Percentiles rank a stretch among this genome's conserved stretches.
phyloP scores from a whole-genome alignment of 53 echinoderm and acorn worm species.

The Apostichopus leukothele region DNA sequence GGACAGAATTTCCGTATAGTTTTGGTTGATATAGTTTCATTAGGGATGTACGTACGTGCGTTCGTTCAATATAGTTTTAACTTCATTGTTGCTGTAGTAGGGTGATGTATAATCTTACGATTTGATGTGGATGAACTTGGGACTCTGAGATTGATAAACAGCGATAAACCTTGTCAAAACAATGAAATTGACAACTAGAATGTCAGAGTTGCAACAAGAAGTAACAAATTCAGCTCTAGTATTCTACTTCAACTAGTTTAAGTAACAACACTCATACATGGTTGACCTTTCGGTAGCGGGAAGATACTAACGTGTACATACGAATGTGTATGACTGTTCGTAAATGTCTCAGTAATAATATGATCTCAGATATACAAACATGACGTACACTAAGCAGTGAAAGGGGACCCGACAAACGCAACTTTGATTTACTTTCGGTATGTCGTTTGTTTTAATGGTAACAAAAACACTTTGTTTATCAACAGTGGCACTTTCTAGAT shows the following conservation, averaged over 20 bases:
- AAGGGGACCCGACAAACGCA: not conserved
- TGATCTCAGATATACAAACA: not conserved
- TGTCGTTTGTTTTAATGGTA: not conserved
- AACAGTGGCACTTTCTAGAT: slow-evolving; percentile 9
- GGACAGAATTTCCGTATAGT: no score
- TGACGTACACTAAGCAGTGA: not conserved
- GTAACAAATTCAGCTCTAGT: slow-evolving; percentile 18
- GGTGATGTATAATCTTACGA: not conserved
- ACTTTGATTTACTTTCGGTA: not conserved
- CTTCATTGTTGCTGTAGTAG: no score
- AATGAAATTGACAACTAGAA: slow-evolving; percentile 18
- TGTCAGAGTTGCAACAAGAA: slow-evolving; percentile 19
- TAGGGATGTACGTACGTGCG: no score
- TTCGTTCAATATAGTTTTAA: no score
- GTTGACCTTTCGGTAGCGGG: not conserved
- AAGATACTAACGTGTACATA: no score
- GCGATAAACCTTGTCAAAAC: slow-evolving; percentile 23
- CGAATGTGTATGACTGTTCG: not conserved
- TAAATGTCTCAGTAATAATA: not conserved
- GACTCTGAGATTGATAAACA: slow-evolving; percentile 8
- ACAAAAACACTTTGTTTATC: slow-evolving; percentile 12
- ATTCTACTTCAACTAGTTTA: not conserved
- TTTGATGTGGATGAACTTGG: not conserved
- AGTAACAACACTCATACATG: not conserved
- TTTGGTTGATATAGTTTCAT: no score